phyloP scores from a whole-genome alignment of 2,888 invertebrate species.

The Drosophila recens region DNA sequence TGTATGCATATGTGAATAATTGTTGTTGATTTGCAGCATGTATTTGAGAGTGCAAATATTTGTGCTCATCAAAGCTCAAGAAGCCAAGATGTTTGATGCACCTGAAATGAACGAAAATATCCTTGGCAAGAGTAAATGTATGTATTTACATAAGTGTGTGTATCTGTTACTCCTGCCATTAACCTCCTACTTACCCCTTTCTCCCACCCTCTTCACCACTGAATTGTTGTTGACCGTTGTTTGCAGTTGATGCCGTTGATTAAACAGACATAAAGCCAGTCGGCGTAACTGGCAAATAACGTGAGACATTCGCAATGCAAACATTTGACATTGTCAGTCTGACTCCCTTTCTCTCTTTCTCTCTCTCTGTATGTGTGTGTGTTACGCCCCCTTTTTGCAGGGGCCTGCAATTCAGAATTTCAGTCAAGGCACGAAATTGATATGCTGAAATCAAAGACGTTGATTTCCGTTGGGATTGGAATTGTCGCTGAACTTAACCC shows the following conservation, averaged over 20 bases:
- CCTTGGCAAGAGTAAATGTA: constrained; percentile 21
- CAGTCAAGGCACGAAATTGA: constrained; percentile 60
- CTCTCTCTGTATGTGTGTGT: constrained; percentile 4
- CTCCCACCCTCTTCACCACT: constrained; percentile 9
- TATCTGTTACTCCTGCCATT: background rate
- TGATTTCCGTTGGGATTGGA: constrained; percentile 74
- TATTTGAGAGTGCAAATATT: constrained; percentile 68
- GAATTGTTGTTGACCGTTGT: constrained; percentile 68
- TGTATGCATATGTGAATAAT: constrained; percentile 32
- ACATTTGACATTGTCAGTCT: constrained; percentile 38
- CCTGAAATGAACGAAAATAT: constrained; percentile 46
- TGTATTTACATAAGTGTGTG: background rate
- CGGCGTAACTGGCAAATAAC: constrained; percentile 58
- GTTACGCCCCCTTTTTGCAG: constrained; percentile 31
- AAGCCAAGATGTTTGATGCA: constrained; percentile 75
- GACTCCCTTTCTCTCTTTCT: background rate
- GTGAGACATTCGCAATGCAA: constrained; percentile 52
- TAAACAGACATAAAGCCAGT: constrained; percentile 70
- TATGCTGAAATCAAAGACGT: constrained; percentile 79
- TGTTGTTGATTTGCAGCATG: constrained; percentile 53
- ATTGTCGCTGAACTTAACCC: constrained; percentile 67
- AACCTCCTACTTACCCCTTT: background rate
- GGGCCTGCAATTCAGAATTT: constrained; percentile 40
- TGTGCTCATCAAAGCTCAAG: constrained; percentile 63
- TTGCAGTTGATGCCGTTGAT: constrained; percentile 72